These are phyloP conservation scores for Neolamprologus devosi DNA, from an alignment of 2,113 vertebrate species.

Conservation along the genomic window DNA sequence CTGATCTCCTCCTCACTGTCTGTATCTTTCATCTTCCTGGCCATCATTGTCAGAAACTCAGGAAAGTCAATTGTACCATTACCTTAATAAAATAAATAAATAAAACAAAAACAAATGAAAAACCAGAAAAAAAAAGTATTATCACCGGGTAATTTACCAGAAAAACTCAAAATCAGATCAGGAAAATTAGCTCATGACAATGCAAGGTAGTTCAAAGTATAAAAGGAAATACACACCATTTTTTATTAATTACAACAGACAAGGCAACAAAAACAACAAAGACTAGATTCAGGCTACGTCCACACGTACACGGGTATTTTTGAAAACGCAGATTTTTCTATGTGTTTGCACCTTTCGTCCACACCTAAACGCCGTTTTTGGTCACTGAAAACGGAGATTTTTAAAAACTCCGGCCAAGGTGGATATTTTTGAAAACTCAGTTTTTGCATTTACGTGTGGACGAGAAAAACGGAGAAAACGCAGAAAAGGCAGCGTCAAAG, in stretches of 20 bases:
- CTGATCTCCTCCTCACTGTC: slow-evolving; percentile 90
- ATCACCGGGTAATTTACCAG: neutral
- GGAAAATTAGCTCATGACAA: neutral
- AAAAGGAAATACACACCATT: neutral
- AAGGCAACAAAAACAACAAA: neutral
- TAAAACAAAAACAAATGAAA: neutral
- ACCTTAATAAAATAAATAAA: slow-evolving; percentile 54
- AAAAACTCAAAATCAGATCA: neutral
- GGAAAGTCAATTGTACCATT: slow-evolving; percentile 90
- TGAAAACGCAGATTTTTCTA: too few relatives aligned
- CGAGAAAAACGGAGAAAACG: too few relatives aligned
- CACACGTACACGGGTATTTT: too few relatives aligned
- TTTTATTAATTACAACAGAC: neutral
- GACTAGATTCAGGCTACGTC: neutral
- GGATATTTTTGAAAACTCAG: too few relatives aligned
- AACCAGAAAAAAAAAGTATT: neutral
- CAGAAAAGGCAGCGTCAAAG: too few relatives aligned
- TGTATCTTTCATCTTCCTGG: slow-evolving; percentile 89
- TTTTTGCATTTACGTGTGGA: too few relatives aligned
- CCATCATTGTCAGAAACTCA: slow-evolving; percentile 91
- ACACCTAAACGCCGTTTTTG: too few relatives aligned
- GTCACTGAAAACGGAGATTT: too few relatives aligned
- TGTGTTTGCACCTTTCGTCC: too few relatives aligned
- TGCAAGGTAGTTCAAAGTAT: neutral
- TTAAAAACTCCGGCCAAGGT: too few relatives aligned